phyloP scores from a whole-genome alignment of 2,888 invertebrate species.

The Melanostoma scalare region DNA sequence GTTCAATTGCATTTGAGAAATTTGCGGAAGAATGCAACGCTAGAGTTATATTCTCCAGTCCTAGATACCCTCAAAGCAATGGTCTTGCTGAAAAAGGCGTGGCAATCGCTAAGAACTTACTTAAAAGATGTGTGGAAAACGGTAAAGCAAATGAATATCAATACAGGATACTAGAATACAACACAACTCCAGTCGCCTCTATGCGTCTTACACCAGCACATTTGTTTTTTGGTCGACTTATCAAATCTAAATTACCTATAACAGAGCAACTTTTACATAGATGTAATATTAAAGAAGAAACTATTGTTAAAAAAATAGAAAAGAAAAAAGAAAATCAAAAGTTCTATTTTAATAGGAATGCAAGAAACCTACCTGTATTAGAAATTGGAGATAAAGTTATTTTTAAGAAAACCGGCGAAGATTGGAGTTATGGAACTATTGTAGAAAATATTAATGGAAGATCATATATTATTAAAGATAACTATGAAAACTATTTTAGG shows the following conservation, averaged over 20 bases:
- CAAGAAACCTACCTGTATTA: constrained; percentile 30
- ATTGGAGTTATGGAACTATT: constrained; percentile 28
- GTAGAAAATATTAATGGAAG: constrained; percentile 9
- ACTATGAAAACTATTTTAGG: constrained; percentile 23
- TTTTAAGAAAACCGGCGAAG: constrained; percentile 52
- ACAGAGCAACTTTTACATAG: constrained; percentile 23
- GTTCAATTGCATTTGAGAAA: constrained; percentile 67
- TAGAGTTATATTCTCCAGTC: constrained; percentile 65
- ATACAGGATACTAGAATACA: constrained; percentile 51
- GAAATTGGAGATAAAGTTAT: constrained; percentile 42
- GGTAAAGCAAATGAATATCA: constrained; percentile 33
- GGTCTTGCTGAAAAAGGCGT: constrained; percentile 55
- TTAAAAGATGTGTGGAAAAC: constrained; percentile 53
- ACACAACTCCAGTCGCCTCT: constrained; percentile 50
- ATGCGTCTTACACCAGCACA: constrained; percentile 51
- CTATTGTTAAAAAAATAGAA: constrained; percentile 36
- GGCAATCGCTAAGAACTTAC: constrained; percentile 44
- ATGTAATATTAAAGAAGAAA: constrained; percentile 38
- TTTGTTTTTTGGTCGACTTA: constrained; percentile 39
- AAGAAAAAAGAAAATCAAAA: constrained; percentile 41
- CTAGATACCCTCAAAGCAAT: constrained; percentile 74
- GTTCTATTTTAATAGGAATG: constrained; percentile 3
- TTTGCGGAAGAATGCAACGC: constrained; percentile 74
- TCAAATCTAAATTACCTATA: constrained; percentile 38
- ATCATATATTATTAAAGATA: constrained; percentile 42